phyloP scores from a whole-genome alignment of 2,113 vertebrate species.

The Laticauda colubrina region DNA sequence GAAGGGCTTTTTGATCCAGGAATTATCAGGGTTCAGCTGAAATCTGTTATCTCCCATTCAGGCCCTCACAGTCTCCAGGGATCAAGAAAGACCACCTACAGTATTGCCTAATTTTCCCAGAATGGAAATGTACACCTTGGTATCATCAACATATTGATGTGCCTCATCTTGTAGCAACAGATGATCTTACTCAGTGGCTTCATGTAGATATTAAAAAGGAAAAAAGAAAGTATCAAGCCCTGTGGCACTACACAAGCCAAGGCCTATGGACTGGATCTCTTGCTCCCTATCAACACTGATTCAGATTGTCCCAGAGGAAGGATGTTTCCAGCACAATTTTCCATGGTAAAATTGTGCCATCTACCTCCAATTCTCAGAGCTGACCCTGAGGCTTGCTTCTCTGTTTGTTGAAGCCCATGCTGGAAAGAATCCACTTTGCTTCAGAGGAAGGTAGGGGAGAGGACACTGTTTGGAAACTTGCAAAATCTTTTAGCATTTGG shows the following conservation, averaged over 20 bases:
- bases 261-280: background rate
- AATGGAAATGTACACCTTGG: background rate
- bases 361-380: background rate
- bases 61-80: background rate
- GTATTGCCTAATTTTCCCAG: background rate
- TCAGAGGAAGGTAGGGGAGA: slow-evolving; percentile 7
- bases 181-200: background rate
- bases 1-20: background rate
- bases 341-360: background rate
- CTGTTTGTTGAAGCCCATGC: background rate
- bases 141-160: background rate
- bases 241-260: background rate
- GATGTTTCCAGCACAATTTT: too few species aligned
- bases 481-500: slow-evolving; percentile 4
- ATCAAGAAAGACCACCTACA: background rate
- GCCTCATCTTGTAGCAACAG: background rate
- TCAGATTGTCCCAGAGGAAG: background rate
- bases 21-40: background rate
- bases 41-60: background rate
- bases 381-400: background rate
- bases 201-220: background rate
- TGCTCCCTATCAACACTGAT: background rate
- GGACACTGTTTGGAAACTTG: background rate
- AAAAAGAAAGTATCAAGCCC: background rate
- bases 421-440: slow-evolving; percentile 15